Base-by-base conservation (phyloP, 2,113 vertebrate genomes). In the Anser brachyrhynchus region DNA sequence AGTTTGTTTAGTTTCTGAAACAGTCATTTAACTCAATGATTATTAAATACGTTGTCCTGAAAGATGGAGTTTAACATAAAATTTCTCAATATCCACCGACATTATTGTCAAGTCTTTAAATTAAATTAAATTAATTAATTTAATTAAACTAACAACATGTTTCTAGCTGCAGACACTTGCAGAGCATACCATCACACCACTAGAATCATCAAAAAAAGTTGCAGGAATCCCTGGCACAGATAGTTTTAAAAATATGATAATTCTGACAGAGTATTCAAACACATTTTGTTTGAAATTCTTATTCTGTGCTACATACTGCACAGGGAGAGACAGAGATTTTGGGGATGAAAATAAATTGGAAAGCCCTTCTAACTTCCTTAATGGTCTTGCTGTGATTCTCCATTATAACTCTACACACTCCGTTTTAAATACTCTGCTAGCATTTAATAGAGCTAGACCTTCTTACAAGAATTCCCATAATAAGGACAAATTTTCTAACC, bases 401-500 rank as follows among this genome's bases (percentile, higher is more conserved):
- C 43, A 86, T 13, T n/a, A 51, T 19, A 58, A 23, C 3, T 74
- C 12, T 62, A 19, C 86, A 93, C 35, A 29, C 0, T 26, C 51
- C 55, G 6, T 88, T 97, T 75, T 33, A 81, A 97, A 82, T 87
- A 69, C 16, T 86, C 35, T 79, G 33, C 19, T 74, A 64, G 11
- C 11, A 95, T 95, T 76, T 90, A 64, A 65, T 54, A 82, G 29
- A 67, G 77, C 23, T 18, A 87, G 41, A 72, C 8, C 6, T 81
- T 66, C 51, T 74, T 72, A 69, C 51, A 91, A 65, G 13, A 91
- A 59, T 84, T 93, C 57, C 64, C 51, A 26, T 78, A 87, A 80
- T 35, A 96, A 92, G 23, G 35, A 73, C 37, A 91, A 58, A 64
- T 79, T 87, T 93, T 93, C 59, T 78, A 89, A 80, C 72, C 86